Evolutionary conservation across 2,113 vertebrate species (phyloP).

Genomic region (Rousettus leschenaultii): DNA sequence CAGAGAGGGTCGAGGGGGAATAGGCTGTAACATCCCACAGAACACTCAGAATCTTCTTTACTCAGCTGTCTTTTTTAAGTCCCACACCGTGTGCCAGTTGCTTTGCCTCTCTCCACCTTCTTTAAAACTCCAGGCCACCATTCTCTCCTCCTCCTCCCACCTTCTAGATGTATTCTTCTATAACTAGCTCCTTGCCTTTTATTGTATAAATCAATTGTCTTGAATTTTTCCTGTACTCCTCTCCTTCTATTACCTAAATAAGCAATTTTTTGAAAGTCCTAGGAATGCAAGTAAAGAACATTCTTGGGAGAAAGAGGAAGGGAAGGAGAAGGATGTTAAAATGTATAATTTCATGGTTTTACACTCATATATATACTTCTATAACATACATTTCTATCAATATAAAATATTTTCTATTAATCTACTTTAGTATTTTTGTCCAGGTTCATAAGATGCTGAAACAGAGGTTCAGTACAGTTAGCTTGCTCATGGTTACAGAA

Average conservation of each 20-base stretch:
- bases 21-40: not conserved
- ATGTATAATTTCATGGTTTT: not conserved
- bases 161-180: not conserved
- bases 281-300: not conserved
- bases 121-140: not conserved
- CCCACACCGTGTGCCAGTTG: rapidly evolving
- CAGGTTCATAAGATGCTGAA: not conserved
- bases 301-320: not conserved
- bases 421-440: not conserved
- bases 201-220: not conserved
- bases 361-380: not conserved
- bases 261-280: not conserved
- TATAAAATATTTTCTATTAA: not conserved
- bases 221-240: not conserved
- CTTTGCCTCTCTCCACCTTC: not conserved
- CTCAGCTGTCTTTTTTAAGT: not conserved
- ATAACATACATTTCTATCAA: not conserved
- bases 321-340: not conserved
- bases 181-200: not conserved
- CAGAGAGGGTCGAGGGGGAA: too few relatives aligned
- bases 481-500: not conserved
- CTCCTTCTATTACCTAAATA: not conserved
- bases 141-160: not conserved
- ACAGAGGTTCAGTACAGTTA: not conserved
- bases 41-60: not conserved